Percentiles rank a stretch among this genome's conserved stretches.
phyloP scores from a whole-genome alignment of 2,797 vertebrate species.

The Numenius phaeopus region DNA sequence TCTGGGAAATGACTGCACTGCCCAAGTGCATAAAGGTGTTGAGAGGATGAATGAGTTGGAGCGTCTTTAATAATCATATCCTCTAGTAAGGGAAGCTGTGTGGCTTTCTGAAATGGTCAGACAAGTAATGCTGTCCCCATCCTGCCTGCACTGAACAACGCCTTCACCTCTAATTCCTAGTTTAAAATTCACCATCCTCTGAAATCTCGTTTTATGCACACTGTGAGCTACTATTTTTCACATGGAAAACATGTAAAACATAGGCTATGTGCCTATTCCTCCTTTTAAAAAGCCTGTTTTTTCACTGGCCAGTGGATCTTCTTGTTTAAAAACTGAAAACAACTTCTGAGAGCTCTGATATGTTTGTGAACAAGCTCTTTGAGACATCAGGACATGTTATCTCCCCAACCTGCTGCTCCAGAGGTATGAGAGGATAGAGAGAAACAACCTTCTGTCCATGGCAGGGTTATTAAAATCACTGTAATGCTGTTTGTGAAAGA shows the following conservation, averaged over 20 bases:
- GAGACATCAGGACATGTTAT: not conserved
- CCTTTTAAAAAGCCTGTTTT: not conserved
- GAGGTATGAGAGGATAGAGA: not conserved
- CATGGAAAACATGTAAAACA: not conserved
- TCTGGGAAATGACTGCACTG: not conserved
- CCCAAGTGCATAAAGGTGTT: not conserved
- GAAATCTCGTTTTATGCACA: not conserved
- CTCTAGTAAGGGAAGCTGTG: not conserved
- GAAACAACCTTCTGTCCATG: not conserved
- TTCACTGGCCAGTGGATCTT: not conserved
- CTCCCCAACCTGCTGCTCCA: not conserved
- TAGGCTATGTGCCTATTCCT: not conserved
- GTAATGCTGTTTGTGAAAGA: accelerated
- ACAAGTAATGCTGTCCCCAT: not conserved
- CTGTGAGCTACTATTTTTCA: not conserved
- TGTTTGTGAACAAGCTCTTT: not conserved
- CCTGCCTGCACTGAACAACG: not conserved
- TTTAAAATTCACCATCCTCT: not conserved
- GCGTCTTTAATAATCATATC: not conserved
- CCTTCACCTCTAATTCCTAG: not conserved
- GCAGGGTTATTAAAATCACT: not conserved
- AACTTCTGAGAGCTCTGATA: not conserved
- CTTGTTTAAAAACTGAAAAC: not conserved
- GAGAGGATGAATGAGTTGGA: accelerated
- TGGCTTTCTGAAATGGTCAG: not conserved